A percentile compares a stretch with the other conserved stretches of the same genome.
Evolutionary conservation across 1,140 invertebrate species (phyloP).

Genomic region (Drosophila subpulchrella): DNA sequence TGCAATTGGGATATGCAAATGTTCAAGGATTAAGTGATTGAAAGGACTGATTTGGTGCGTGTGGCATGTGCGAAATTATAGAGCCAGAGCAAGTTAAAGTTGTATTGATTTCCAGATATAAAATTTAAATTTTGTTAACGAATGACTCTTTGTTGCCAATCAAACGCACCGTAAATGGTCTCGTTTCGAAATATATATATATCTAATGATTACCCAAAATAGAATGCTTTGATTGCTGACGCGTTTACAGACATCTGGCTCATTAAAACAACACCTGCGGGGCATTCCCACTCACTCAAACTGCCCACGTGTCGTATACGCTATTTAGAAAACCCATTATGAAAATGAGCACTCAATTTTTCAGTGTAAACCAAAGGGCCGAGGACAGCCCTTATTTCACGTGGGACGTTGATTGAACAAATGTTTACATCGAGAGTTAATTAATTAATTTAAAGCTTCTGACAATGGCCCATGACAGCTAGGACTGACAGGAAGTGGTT

Average conservation of each 20-base stretch:
- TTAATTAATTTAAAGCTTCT: constrained; percentile 64
- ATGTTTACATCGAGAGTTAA: constrained; percentile 58
- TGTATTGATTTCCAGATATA: background rate
- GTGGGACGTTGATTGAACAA: constrained; percentile 31
- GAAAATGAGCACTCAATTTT: no score
- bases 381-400: background rate
- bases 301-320: constrained; percentile 20
- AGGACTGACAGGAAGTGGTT: background rate
- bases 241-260: constrained; percentile 1
- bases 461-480: constrained; percentile 12
- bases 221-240: constrained; percentile 38
- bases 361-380: background rate
- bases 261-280: constrained; percentile 24
- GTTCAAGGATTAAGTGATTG: constrained; percentile 14
- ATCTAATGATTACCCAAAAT: constrained; percentile 8
- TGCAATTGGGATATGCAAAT: constrained; percentile 16
- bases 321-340: background rate
- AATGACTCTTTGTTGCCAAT: constrained; percentile 4
- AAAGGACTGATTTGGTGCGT: background rate
- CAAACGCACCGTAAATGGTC: background rate
- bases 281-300: background rate
- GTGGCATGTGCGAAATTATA: constrained; percentile 3
- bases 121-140: constrained; percentile 5
- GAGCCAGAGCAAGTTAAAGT: constrained; percentile 11
- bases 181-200: background rate